Evolutionary conservation across 2,888 invertebrate genomes (phyloP).

Genomic region (Mactromeris polynyma): DNA sequence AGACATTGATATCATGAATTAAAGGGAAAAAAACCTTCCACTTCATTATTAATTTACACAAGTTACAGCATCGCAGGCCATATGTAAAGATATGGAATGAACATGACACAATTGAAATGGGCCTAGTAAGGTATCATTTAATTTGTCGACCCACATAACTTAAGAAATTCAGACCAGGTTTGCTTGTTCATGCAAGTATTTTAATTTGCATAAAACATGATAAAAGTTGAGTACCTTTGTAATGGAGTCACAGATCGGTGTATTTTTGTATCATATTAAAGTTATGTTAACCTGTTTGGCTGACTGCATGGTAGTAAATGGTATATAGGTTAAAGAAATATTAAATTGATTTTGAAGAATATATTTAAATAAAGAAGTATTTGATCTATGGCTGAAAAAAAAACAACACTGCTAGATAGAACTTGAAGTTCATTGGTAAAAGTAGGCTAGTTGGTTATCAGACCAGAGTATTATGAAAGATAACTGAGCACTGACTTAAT

Average conservation of each 20-base stretch:
- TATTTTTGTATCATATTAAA: too few species aligned
- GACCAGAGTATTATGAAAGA: not conserved
- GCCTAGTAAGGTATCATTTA: not conserved
- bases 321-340: not conserved
- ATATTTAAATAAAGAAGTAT: not conserved
- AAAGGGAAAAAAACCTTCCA: not conserved
- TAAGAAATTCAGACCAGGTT: not conserved
- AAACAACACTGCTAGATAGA: not conserved
- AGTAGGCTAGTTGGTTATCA: not conserved
- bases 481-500: not conserved
- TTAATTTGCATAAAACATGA: not conserved
- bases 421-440: not conserved
- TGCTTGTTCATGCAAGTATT: not conserved
- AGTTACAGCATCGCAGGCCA: not conserved
- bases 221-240: not conserved
- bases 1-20: not conserved
- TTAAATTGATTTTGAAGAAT: not conserved
- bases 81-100: not conserved
- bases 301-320: too few species aligned
- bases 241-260: too few species aligned
- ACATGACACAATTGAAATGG: not conserved
- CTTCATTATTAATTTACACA: not conserved
- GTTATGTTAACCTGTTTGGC: too few species aligned
- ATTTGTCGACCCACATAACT: not conserved
- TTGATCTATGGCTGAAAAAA: not conserved